These are phyloP conservation scores for Alcis repandata DNA, from an alignment of 2,888 invertebrate species.

Conservation along the genomic window DNA sequence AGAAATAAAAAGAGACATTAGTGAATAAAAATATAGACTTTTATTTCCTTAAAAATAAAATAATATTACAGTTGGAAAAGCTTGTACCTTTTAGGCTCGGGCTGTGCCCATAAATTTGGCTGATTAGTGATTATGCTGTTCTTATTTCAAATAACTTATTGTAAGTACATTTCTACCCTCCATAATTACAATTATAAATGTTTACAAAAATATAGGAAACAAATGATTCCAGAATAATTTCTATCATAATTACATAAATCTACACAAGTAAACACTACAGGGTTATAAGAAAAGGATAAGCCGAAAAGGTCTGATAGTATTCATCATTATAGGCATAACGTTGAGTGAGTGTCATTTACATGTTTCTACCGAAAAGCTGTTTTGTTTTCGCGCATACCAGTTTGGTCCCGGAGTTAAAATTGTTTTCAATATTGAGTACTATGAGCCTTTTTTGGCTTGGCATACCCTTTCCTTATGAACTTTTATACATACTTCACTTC, in stretches of 20 bases:
- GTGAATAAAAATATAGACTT: constrained; percentile 40
- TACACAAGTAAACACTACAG: neutral
- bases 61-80: neutral
- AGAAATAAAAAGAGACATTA: constrained; percentile 58
- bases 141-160: neutral
- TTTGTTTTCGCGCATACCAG: no score
- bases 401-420: no score
- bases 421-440: no score
- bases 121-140: neutral
- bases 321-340: no score
- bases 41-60: neutral
- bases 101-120: neutral
- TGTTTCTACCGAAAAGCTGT: no score
- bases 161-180: neutral
- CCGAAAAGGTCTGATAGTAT: no score
- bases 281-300: no score
- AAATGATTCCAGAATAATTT: neutral
- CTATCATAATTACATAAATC: neutral
- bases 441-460: no score
- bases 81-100: constrained; percentile 3
- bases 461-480: no score
- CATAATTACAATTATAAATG: neutral
- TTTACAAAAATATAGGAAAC: neutral
- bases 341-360: no score
- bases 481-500: no score